Percentiles rank a stretch among this genome's conserved stretches.
Evolutionary conservation across 2,797 vertebrate species (phyloP).

Genomic region (Enteromius viviparus): DNA sequence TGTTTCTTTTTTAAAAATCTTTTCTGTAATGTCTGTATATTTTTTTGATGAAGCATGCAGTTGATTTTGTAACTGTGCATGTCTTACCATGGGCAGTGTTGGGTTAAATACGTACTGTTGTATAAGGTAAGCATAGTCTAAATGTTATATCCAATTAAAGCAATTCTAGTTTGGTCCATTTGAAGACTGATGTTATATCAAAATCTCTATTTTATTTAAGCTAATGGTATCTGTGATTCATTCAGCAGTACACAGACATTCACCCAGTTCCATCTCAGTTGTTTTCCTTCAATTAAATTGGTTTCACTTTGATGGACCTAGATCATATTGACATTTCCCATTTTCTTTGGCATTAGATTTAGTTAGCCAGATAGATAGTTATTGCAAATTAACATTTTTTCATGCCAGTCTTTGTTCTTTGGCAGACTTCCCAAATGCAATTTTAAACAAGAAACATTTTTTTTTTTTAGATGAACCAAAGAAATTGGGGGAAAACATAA

Average conservation of each 20-base stretch:
- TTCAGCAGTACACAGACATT: conserved; percentile 69
- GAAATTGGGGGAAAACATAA: conserved; percentile 74
- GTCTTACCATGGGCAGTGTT: conserved; percentile 17
- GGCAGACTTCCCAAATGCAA: conserved; percentile 15
- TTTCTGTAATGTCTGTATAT: conserved; percentile 7
- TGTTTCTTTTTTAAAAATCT: background rate
- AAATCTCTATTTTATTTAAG: conserved; percentile 28
- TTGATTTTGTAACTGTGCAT: conserved; percentile 16
- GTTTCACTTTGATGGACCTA: conserved; percentile 10
- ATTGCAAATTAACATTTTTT: background rate
- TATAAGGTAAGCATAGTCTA: conserved; percentile 20
- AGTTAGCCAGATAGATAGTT: conserved; percentile 17
- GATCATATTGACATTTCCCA: background rate
- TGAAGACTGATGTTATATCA: conserved; percentile 22
- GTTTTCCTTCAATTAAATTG: conserved; percentile 46
- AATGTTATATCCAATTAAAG: conserved; percentile 6
- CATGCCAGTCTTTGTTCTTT: conserved; percentile 3
- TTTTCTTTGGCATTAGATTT: conserved; percentile 20
- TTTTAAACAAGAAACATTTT: conserved; percentile 6
- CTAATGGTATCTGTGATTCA: background rate
- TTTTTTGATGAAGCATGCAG: conserved; percentile 15
- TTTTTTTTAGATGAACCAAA: conserved; percentile 57
- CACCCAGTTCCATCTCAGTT: conserved; percentile 80
- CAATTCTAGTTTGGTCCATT: background rate
- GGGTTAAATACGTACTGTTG: background rate